A percentile compares a stretch with the other conserved stretches of the same genome.
These are phyloP conservation scores for Morelia viridis DNA, from an alignment of 2,797 vertebrate species.

Conservation along the genomic window DNA sequence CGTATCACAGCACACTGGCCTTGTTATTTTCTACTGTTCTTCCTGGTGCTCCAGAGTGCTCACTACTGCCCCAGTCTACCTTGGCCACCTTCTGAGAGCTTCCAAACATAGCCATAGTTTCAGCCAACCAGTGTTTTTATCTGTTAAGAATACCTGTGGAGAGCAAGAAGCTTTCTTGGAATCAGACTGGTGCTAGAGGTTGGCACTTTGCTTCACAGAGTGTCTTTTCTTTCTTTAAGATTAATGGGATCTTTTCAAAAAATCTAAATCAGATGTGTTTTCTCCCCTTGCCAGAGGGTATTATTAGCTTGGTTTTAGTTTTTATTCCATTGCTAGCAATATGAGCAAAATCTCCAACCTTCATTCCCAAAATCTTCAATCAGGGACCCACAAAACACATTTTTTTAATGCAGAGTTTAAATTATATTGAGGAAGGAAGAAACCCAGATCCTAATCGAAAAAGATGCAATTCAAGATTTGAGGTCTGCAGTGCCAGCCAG, in stretches of 20 bases:
- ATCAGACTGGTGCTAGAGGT: not conserved
- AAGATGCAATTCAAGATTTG: not conserved
- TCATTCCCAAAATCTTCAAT: too few relatives aligned
- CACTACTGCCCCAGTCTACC: not conserved
- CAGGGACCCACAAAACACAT: not conserved
- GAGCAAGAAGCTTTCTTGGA: not conserved
- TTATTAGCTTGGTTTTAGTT: not conserved
- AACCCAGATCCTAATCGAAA: not conserved
- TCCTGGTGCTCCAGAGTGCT: not conserved
- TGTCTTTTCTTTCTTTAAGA: too few relatives aligned
- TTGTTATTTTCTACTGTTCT: not conserved
- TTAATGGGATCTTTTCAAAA: too few relatives aligned
- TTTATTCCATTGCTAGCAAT: not conserved
- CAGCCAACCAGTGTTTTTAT: not conserved
- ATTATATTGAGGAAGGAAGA: not conserved
- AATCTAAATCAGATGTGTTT: too few relatives aligned
- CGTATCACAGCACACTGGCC: not conserved
- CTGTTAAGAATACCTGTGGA: not conserved
- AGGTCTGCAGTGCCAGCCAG: too few relatives aligned
- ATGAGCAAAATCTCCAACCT: not conserved
- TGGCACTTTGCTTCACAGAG: too few relatives aligned
- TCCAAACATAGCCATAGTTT: not conserved
- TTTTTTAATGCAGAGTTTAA: not conserved
- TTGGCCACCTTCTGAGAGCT: not conserved
- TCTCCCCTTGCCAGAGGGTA: not conserved